Base-by-base conservation (phyloP, 2,797 vertebrate genomes). In the Iguana delicatissima region DNA sequence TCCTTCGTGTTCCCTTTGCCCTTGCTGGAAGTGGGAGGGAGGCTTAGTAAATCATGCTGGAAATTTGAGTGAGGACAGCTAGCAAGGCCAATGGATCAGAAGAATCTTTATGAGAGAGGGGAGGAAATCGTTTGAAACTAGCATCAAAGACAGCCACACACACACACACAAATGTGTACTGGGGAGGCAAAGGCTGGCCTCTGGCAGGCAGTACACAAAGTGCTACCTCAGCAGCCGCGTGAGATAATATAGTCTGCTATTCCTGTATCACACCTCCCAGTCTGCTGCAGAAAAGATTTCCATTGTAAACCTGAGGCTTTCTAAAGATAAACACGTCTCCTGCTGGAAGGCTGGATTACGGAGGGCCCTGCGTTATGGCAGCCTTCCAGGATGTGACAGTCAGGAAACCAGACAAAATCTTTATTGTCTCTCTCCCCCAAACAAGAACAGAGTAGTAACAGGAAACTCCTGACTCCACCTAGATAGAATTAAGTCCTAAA, bases 31-130 rank as follows among this genome's bases (percentile, higher is more conserved):
- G 83, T 79, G 89, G 92, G 94, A 90, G 35, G 89, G 84, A n/a
- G 77, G n/a, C 59, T 89, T 85, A 86, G 35, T 57, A 89, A 84
- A 87, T 87, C 86, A 59, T 0, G 52, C 50, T 29, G 83, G 52
- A 88, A 89, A 84, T 32, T n/a, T 0, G 85, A 85, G 83, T 6
- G 32, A 91, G 86, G 92, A 93, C 93, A 95, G 92, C 92, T 93
- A 93, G 14, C 84, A 20, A 77, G 0, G 14, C 50, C 29, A 62
- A n/a, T 89, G 89, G 86, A 82, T 3, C 86, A 46, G 84, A 83
- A 93, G 77, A 46, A 32, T 91, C 64, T 32, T 89, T 88, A 72
- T 8, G 93, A 64, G 90, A 80, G 76, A 89, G 52, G 22, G 32
- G 64, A 90, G 67, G 29, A 52, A 20, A 16, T 24, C n/a, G 4